Evolutionary conservation across 1,140 invertebrate species (phyloP), one percentile per base, ranked within the genome.

Genomic region (Popillia japonica): DNA sequence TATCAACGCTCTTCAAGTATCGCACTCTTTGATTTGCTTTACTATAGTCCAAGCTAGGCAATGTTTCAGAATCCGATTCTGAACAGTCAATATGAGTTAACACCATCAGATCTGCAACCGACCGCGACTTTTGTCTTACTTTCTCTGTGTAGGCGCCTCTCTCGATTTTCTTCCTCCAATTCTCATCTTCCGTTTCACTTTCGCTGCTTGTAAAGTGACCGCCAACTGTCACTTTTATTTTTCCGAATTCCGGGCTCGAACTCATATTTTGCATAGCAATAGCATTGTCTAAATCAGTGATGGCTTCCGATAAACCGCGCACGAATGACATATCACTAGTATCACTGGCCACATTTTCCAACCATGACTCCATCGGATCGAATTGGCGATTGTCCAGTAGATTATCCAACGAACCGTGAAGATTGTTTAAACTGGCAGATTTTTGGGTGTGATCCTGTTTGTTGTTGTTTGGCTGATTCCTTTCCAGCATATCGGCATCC

Each of bases 91-190:
- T 92, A 80, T 93, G 92, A 3, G 92, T 93, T 10, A 94, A 84
- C n/a, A 93, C 88, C 92, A 94, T 93, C 22, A 94, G 85, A 87
- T 94, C 92, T 20, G 93, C 91, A 2, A 93, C 92, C 75, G 92
- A 93, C 85, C 91, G 91, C 0, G 92, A 93, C 84, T 94, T 93
- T 76, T 92, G 89, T 78, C 91, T 90, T 0, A 93, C 92, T 85
- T 93, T 92, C 83, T 92, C 91, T 0, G 91, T 90, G 78, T 93
- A 92, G 73, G 90, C 90, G 4, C 91, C 91, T 68, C 90, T 86
- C 85, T 93, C 92, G 22, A 93, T 90, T 80, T 90, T 88, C 42
- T 87, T 88, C 42, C 89, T 87, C 90, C 91, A 93, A 78, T 90
- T 91, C 80, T 93, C 92, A 81, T 93, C 92, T 84, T 93, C 92